phyloP scores from a whole-genome alignment of 2,113 vertebrate genomes.

The Capricornis sumatraensis region DNA sequence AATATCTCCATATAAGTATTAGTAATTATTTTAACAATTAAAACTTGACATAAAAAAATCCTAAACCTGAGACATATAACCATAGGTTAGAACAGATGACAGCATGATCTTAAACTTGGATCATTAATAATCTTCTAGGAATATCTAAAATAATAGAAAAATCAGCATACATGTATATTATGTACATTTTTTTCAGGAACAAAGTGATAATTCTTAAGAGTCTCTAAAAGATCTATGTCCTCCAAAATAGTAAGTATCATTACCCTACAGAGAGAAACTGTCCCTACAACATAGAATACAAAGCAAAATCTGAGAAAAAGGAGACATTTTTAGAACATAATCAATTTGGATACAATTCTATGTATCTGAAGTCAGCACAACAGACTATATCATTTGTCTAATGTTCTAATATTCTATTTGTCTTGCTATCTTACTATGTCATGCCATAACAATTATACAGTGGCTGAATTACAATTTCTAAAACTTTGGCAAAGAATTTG shows the following conservation, averaged over 20 bases:
- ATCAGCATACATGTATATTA: background rate
- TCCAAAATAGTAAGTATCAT: background rate
- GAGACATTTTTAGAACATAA: background rate
- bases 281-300: background rate
- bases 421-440: accelerated
- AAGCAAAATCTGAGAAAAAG: background rate
- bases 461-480: background rate
- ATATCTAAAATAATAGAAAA: background rate
- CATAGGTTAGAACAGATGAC: background rate
- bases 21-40: background rate
- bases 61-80: background rate
- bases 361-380: background rate
- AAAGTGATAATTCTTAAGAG: background rate
- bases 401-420: too few species aligned
- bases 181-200: background rate
- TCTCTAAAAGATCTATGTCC: background rate
- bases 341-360: too few species aligned
- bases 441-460: accelerated
- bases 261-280: background rate
- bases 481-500: too few species aligned
- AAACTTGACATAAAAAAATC: background rate
- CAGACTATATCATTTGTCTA: background rate
- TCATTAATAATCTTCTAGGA: background rate
- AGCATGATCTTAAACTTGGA: background rate
- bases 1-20: background rate